Conservation (phyloP, 2,113 vertebrate genomes). For the Machaerirhynchus nigripectus region DNA sequence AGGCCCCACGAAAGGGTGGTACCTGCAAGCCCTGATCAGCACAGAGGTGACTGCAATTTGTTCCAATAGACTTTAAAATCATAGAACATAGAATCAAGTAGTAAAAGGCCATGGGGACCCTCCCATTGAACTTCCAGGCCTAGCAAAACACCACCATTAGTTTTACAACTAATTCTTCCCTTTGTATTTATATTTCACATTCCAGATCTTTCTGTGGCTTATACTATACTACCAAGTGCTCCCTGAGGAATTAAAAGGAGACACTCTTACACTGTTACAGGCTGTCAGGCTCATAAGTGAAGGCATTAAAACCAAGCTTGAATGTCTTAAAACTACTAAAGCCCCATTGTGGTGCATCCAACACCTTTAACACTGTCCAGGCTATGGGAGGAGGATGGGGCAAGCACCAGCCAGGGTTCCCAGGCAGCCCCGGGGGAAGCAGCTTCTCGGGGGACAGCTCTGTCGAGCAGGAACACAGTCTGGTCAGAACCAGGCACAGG, state of each 20-base stretch:
- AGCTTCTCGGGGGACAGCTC: background rate
- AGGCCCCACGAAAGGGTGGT: background rate
- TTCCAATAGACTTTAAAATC: background rate
- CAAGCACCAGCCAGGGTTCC: background rate
- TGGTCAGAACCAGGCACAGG: background rate
- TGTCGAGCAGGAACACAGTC: background rate
- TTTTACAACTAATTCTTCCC: background rate
- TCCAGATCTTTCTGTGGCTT: background rate
- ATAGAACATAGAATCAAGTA: background rate
- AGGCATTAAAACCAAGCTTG: background rate
- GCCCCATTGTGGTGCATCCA: background rate
- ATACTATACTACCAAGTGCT: background rate
- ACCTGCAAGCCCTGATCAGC: background rate
- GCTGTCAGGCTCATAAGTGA: background rate
- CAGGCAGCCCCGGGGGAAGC: background rate
- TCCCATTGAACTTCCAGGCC: background rate
- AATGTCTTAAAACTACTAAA: background rate
- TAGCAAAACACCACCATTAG: background rate
- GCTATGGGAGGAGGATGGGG: background rate
- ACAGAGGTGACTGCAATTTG: background rate
- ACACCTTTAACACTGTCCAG: background rate
- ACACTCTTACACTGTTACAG: background rate
- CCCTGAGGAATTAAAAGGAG: background rate
- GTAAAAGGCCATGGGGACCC: background rate
- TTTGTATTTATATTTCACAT: background rate